A percentile compares a stretch with the other conserved stretches of the same genome.
These are phyloP conservation scores for Sipha maydis DNA, from an alignment of 2,888 invertebrate genomes.

Conservation along the genomic window DNA sequence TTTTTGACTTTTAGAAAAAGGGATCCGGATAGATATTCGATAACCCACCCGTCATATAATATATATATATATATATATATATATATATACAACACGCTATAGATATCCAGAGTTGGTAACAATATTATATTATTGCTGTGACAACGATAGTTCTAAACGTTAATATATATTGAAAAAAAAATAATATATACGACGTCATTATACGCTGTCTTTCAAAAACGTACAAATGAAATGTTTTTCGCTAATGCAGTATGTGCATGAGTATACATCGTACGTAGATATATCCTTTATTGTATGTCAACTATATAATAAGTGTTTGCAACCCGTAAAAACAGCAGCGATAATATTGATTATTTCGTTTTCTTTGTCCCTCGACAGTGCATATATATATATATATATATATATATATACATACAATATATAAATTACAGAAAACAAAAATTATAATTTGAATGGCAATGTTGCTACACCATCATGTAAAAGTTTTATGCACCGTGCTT, in stretches of 20 bases:
- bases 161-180: background rate
- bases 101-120: background rate
- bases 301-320: background rate
- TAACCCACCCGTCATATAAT: background rate
- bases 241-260: background rate
- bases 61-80: no score
- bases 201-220: background rate
- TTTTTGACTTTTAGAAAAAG: slow-evolving; percentile 17
- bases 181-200: background rate
- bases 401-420: background rate
- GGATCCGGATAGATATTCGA: background rate
- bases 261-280: no score
- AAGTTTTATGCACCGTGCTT: no score
- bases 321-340: background rate
- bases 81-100: background rate
- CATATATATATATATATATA: background rate
- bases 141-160: background rate
- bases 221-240: background rate
- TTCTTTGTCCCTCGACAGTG: background rate
- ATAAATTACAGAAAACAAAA: background rate
- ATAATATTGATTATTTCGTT: background rate
- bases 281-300: no score
- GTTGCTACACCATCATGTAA: no score
- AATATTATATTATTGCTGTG: slow-evolving; percentile 1
- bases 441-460: background rate